Evolutionary conservation across 2,797 vertebrate species (phyloP).

Genomic region (Lophotriccus pileatus): DNA sequence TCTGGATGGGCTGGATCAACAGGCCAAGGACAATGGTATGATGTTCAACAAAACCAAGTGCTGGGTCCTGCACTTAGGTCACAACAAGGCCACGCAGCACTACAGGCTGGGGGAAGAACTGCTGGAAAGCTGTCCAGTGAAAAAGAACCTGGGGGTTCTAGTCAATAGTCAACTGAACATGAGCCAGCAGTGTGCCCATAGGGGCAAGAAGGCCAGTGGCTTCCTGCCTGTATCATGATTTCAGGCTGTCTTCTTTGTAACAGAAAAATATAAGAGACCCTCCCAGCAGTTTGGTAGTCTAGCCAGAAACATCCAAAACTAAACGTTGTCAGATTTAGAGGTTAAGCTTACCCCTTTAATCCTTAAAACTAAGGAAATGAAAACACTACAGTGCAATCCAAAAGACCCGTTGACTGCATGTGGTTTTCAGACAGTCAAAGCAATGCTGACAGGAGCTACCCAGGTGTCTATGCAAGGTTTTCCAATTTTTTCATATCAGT

Average conservation of each 20-base stretch:
- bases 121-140: background rate
- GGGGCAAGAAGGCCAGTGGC: background rate
- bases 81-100: rapidly evolving
- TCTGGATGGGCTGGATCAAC: background rate
- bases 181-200: background rate
- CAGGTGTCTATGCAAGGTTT: background rate
- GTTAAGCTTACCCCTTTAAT: background rate
- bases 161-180: background rate
- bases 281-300: background rate
- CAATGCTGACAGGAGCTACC: background rate
- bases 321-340: background rate
- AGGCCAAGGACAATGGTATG: background rate
- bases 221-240: background rate
- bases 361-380: background rate
- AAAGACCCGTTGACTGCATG: background rate
- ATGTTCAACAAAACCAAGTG: background rate
- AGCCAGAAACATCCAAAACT: background rate
- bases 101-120: background rate
- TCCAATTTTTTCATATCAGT: background rate
- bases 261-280: background rate
- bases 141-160: background rate
- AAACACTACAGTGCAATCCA: background rate
- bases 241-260: background rate
- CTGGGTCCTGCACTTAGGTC: background rate
- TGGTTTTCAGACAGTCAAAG: background rate